Base-by-base conservation (phyloP, 2,888 invertebrate species). In the Ethmia dodecea region DNA sequence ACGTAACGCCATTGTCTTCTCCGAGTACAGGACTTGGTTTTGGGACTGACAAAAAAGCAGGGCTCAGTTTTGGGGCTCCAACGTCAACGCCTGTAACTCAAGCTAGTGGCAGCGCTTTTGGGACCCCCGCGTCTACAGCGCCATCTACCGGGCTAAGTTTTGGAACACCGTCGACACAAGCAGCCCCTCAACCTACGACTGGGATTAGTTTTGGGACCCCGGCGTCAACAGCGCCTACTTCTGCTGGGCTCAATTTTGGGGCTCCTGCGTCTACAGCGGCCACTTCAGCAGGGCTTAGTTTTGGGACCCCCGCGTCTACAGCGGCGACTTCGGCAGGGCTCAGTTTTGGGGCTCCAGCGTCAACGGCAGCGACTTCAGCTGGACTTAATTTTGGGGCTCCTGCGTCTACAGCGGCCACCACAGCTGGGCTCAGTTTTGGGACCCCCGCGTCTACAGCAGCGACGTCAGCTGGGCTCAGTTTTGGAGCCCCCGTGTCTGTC, bases 271-370 rank as follows among this genome's bases (percentile, higher is more conserved):
- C 18, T 18, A 18, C 5, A 18, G 18, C 18, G 5, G 2, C 30
- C 13, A 20, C 26, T 12, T 3, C 29, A 5, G n/a, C 32, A 9
- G 27, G 28, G 10, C 15, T 29, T 11, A 13, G 24, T 13, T 46
- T 52, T 31, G 47, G 43, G 4, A 28, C 54, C 13, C 40, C 42
- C n/a, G 31, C 50, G 5, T 28, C 47, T 4, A 34, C 41, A 3
- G 38, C 49, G 5, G 32, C 37, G 36, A 39, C 13, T 5, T 12
- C 45, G 6, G 14, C 49, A 2, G 54, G 49, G 3, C 38, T 57
- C 5, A 48, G 42, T 33, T 63, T 64, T 27, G 60, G 57, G 0
- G 33, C 52, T 1, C 35, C 55, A 6, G 37, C 53, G 13, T 15
- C 34, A 3, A 13, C 31, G 8, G 20, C 33, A 3, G 10, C 20